These are phyloP conservation scores for Meriones psammophilus DNA, from an alignment of 2,797 vertebrate species.

Conservation along the genomic window DNA sequence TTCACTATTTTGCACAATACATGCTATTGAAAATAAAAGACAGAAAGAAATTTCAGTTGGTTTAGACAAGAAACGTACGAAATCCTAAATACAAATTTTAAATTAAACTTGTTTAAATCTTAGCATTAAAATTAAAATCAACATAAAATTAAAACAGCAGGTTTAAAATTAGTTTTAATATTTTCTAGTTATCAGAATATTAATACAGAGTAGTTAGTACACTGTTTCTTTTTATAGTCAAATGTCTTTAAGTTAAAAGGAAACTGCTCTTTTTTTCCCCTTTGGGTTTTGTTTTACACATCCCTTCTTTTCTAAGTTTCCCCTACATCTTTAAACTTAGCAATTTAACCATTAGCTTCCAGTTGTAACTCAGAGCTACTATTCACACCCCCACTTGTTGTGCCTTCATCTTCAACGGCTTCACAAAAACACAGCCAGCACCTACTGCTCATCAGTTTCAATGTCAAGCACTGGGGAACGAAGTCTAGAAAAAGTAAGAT, in stretches of 20 bases:
- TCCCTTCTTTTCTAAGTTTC: background rate
- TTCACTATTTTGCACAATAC: background rate
- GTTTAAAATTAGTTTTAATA: slow-evolving; percentile 42
- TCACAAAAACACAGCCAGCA: background rate
- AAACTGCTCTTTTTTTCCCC: background rate
- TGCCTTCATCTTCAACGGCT: background rate
- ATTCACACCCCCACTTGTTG: background rate
- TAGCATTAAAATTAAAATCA: background rate
- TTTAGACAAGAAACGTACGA: slow-evolving; percentile 24
- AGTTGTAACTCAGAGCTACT: background rate
- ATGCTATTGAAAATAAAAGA: background rate
- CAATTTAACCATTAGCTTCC: background rate
- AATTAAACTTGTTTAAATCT: background rate
- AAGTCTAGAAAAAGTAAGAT: background rate
- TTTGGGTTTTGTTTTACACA: background rate
- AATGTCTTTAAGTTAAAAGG: background rate
- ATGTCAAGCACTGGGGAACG: background rate
- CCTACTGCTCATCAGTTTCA: background rate
- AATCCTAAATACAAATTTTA: background rate
- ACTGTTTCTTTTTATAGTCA: slow-evolving; percentile 39
- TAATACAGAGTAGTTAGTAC: background rate
- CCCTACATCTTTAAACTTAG: background rate
- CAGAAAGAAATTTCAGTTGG: background rate
- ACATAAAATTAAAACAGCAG: slow-evolving; percentile 15
- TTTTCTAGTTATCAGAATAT: background rate